Percentiles rank a stretch among this genome's conserved stretches.
Evolutionary conservation across 2,113 vertebrate species (phyloP).

Genomic region (Lepidothrix coronata): DNA sequence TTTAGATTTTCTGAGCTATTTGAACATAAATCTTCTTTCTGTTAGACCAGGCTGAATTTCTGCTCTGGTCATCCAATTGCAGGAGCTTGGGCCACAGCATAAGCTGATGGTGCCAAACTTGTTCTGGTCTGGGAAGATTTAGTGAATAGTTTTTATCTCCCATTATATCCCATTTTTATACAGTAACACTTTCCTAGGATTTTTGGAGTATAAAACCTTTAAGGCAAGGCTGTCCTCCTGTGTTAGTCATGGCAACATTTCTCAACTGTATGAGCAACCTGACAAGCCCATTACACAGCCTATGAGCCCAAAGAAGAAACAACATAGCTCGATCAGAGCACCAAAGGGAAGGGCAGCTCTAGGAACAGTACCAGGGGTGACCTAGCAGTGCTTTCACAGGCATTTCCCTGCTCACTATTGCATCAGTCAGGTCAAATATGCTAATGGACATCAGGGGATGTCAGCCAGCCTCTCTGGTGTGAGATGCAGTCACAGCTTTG

Average conservation of each 20-base stretch:
- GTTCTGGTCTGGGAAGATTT: background rate
- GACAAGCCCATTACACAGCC: background rate
- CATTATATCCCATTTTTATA: background rate
- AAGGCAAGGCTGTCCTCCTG: background rate
- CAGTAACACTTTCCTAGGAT: background rate
- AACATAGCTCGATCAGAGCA: accelerated
- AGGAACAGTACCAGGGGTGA: background rate
- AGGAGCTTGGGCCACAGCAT: background rate
- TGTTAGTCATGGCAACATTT: background rate
- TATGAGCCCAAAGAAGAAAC: background rate
- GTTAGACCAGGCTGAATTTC: background rate
- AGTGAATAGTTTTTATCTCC: background rate
- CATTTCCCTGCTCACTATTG: background rate
- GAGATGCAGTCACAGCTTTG: background rate
- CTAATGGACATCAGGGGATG: background rate
- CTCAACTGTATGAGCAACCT: background rate
- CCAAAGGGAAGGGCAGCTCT: background rate
- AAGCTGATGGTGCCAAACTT: background rate
- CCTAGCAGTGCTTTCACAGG: background rate
- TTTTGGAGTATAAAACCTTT: background rate
- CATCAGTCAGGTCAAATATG: background rate
- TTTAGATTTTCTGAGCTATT: background rate
- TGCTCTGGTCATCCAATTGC: background rate
- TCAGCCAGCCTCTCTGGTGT: background rate
- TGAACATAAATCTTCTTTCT: background rate